Conservation (phyloP, 2,888 invertebrate species). For the Trissonchulus latispiculum region DNA sequence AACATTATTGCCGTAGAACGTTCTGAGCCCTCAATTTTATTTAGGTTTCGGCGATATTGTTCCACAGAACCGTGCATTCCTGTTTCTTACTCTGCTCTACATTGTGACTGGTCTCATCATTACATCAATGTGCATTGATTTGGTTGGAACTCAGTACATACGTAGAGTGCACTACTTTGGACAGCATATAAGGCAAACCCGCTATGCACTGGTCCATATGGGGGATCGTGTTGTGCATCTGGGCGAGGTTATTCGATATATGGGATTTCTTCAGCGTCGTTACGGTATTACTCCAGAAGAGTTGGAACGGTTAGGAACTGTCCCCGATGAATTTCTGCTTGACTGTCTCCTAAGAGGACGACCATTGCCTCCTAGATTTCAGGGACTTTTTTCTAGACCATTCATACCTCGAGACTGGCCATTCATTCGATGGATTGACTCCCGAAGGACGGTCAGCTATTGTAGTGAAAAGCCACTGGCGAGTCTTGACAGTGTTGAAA, state of each 20-base stretch:
- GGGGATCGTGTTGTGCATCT: slow-evolving; percentile 42
- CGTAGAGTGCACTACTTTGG: slow-evolving; percentile 45
- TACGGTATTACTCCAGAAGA: slow-evolving; percentile 43
- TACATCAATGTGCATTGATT: slow-evolving; percentile 44
- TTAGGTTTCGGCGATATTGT: slow-evolving; percentile 44
- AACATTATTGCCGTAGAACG: too few relatives aligned
- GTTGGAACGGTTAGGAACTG: slow-evolving; percentile 39
- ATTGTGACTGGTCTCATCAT: slow-evolving; percentile 42
- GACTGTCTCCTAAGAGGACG: slow-evolving; percentile 43
- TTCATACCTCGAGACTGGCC: slow-evolving; percentile 43
- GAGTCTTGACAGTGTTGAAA: slow-evolving; percentile 41
- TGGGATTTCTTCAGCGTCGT: slow-evolving; percentile 41
- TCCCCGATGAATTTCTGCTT: slow-evolving; percentile 43
- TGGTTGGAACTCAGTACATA: slow-evolving; percentile 43
- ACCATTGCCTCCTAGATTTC: slow-evolving; percentile 33
- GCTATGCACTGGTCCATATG: slow-evolving; percentile 38
- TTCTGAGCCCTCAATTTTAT: too few relatives aligned
- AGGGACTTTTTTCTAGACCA: slow-evolving; percentile 26
- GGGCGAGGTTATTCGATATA: slow-evolving; percentile 43
- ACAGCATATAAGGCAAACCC: slow-evolving; percentile 28
- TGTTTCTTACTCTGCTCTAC: slow-evolving; percentile 40
- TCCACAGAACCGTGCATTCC: slow-evolving; percentile 39
- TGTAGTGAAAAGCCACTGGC: slow-evolving; percentile 39
- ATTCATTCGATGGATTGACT: slow-evolving; percentile 43
- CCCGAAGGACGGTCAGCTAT: slow-evolving; percentile 41